These are phyloP conservation scores for Xylota segnis DNA, from an alignment of 2,888 invertebrate genomes.

Conservation along the genomic window DNA sequence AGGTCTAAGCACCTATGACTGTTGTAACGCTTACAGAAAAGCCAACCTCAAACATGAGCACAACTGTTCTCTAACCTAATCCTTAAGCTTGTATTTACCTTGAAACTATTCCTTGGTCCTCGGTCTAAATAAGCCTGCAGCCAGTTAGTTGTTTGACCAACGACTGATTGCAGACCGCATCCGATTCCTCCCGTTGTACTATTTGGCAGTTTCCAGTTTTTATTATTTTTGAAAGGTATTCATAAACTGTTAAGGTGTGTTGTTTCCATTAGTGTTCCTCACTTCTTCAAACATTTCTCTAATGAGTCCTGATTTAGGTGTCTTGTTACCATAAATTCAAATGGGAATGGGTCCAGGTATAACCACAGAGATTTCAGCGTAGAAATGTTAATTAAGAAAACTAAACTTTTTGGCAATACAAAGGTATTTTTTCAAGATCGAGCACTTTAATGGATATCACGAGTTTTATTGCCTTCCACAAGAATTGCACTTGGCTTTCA, in stretches of 20 bases:
- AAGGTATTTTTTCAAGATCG: neutral
- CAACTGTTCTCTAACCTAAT: conserved; percentile 14
- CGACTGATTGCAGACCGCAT: neutral
- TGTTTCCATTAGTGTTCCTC: neutral
- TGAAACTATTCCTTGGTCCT: neutral
- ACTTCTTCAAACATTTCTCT: neutral
- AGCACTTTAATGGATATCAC: neutral
- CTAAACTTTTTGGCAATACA: neutral
- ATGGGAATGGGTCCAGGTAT: neutral
- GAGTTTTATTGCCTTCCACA: neutral
- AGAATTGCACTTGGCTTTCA: neutral
- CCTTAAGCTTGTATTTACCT: too few species aligned
- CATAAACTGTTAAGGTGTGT: neutral
- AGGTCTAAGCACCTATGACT: neutral
- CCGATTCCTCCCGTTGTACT: neutral
- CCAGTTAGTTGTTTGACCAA: neutral
- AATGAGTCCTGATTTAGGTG: neutral
- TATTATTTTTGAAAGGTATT: neutral
- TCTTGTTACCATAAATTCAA: neutral
- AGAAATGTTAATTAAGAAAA: neutral
- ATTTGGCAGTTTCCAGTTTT: neutral
- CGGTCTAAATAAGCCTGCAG: neutral
- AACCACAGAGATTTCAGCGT: neutral
- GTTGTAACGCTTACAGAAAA: conserved; percentile 1
- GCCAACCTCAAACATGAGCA: conserved; percentile 14